These are phyloP conservation scores for Ligdia adustata DNA, from an alignment of 2,888 invertebrate genomes.

Conservation along the genomic window DNA sequence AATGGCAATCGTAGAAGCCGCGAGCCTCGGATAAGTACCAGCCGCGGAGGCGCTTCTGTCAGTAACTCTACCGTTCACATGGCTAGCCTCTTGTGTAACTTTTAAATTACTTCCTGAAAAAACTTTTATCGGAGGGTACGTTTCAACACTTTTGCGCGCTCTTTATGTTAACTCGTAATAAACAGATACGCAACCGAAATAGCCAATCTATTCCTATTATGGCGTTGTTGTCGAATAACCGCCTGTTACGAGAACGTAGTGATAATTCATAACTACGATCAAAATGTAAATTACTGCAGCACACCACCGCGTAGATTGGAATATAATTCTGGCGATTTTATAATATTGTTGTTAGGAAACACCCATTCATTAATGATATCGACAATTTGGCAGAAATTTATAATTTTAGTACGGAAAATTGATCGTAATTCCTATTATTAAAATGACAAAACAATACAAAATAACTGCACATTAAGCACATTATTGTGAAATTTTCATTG, in stretches of 20 bases:
- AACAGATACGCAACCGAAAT: conserved; percentile 65
- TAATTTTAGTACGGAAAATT: conserved; percentile 2
- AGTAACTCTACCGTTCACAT: conserved; percentile 39
- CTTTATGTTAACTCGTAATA: conserved; percentile 66
- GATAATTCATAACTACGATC: conserved; percentile 30
- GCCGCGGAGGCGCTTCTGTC: conserved; percentile 24
- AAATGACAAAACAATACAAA: neutral
- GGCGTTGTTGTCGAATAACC: conserved; percentile 43
- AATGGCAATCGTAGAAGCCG: conserved; percentile 69
- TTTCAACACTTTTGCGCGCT: conserved; percentile 66
- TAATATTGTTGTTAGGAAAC: conserved; percentile 18
- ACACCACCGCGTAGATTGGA: conserved; percentile 23
- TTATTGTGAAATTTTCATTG: no score
- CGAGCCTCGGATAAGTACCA: conserved; percentile 39
- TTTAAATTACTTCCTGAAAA: conserved; percentile 71
- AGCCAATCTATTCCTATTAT: conserved; percentile 62
- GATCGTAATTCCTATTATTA: neutral
- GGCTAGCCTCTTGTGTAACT: conserved; percentile 63
- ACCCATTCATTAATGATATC: conserved; percentile 24
- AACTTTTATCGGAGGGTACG: conserved; percentile 74
- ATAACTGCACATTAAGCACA: no score
- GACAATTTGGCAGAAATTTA: conserved; percentile 21
- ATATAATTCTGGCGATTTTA: conserved; percentile 26
- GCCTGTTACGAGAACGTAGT: conserved; percentile 23
- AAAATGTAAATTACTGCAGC: conserved; percentile 33